Conservation (phyloP, 2,113 vertebrate species). For the Colius striatus region DNA sequence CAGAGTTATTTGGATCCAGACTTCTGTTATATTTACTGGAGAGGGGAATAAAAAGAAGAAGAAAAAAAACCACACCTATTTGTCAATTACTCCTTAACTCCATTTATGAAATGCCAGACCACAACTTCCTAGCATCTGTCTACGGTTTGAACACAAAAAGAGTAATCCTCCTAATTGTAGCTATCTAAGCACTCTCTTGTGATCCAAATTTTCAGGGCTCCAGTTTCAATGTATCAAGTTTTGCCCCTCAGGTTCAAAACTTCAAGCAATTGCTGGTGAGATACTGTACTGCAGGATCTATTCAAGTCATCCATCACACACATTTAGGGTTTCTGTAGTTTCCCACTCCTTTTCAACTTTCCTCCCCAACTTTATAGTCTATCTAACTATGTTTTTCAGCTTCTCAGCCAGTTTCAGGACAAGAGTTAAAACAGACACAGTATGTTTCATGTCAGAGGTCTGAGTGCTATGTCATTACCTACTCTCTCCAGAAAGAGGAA, state of each 20-base stretch:
- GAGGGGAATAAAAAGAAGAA: neutral
- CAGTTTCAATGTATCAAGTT: neutral
- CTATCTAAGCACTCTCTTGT: neutral
- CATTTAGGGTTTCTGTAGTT: neutral
- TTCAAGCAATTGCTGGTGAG: neutral
- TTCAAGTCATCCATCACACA: neutral
- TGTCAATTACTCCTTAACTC: neutral
- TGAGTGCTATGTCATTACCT: neutral
- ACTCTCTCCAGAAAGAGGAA: neutral
- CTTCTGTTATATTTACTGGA: neutral
- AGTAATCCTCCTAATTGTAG: neutral
- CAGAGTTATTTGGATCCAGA: neutral
- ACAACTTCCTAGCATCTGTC: neutral
- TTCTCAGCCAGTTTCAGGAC: neutral
- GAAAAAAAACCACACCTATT: neutral
- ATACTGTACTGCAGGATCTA: neutral
- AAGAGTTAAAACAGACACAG: neutral
- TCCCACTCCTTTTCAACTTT: neutral
- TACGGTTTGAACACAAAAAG: neutral
- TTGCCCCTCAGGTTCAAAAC: neutral
- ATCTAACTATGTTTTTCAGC: neutral
- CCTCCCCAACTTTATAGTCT: neutral
- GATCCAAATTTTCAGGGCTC: neutral
- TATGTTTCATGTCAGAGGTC: neutral
- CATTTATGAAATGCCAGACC: neutral